phyloP scores from a whole-genome alignment of 2,113 vertebrate genomes.

The Dasyprocta punctata region DNA sequence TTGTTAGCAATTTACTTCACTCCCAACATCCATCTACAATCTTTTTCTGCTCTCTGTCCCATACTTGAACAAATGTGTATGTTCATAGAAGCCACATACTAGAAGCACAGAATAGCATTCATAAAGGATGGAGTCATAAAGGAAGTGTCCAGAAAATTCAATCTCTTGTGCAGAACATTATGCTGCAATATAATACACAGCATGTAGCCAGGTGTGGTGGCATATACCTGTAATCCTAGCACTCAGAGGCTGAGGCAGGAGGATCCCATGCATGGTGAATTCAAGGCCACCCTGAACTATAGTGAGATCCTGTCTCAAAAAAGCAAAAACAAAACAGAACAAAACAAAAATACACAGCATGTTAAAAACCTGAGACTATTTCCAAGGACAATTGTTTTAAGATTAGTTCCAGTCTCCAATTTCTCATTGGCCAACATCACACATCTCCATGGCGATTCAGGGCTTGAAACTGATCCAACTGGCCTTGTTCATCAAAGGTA shows the following conservation, averaged over 20 bases:
- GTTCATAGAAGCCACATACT: neutral
- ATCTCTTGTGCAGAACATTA: neutral
- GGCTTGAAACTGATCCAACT: neutral
- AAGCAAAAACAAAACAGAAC: neutral
- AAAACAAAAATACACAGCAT: neutral
- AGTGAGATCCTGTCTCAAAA: neutral
- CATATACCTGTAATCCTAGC: neutral
- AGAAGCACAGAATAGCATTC: neutral
- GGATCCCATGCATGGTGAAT: neutral
- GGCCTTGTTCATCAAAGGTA: neutral
- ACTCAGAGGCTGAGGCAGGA: neutral
- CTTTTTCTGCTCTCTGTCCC: neutral
- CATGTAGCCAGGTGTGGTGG: neutral
- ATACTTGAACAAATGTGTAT: neutral
- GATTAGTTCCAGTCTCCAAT: neutral
- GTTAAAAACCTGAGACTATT: neutral
- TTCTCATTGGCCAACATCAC: neutral
- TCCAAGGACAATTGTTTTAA: neutral
- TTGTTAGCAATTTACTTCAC: neutral
- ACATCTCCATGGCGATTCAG: neutral
- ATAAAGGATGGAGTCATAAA: neutral
- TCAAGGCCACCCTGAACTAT: neutral
- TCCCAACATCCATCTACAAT: neutral
- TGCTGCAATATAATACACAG: neutral
- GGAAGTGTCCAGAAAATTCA: slow-evolving; percentile 29